Evolutionary conservation across 2,888 invertebrate species (phyloP), one percentile per base, ranked within the genome.

Genomic region (Spilarctia lutea): DNA sequence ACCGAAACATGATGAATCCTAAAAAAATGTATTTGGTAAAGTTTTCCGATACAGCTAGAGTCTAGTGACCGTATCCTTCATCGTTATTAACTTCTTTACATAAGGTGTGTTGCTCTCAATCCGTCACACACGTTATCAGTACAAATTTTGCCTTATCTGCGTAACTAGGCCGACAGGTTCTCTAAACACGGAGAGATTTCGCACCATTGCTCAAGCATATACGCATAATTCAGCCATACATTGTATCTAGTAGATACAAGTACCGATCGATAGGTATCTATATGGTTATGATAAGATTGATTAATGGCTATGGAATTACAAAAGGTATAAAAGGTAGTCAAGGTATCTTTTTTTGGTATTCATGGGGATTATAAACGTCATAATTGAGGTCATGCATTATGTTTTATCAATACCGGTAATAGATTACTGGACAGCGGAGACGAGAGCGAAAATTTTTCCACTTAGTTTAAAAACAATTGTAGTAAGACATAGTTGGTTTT

Each of bases 101-200:
- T 42, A 68, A 39, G 63, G 33, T 68, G 24, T 56, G 39, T 77
- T 69, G 66, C 18, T 60, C 52, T 13, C 70, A 39, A 71, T 72
- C 70, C 65, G 33, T 76, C 39, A 72, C n/a, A 56, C 56, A n/a
- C 69, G 76, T 85, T 89, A 89, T 89, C 90, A 72, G 30, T 72
- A 83, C 76, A 87, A 88, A 87, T 87, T 87, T 81, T 82, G 75
- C 86, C 86, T 92, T 92, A 91, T 92, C 91, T 82, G 82, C 42
- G 78, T 82, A 90, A 90, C 89, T 91, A 89, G 91, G 90, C 80
- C 91, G 87, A 78, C 89, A 85, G 83, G 85, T 88, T 80, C 79
- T 83, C 75, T 79, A 77, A 75, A 39, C 70, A 78, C 68, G 3
- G 75, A 68, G 74, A 74, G 73, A 74, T 81, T 78, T 76, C 83